These are phyloP conservation scores for Palythoa heliodiscus DNA, from an alignment of 92 coral and sea anemone genomes.

Conservation along the genomic window DNA sequence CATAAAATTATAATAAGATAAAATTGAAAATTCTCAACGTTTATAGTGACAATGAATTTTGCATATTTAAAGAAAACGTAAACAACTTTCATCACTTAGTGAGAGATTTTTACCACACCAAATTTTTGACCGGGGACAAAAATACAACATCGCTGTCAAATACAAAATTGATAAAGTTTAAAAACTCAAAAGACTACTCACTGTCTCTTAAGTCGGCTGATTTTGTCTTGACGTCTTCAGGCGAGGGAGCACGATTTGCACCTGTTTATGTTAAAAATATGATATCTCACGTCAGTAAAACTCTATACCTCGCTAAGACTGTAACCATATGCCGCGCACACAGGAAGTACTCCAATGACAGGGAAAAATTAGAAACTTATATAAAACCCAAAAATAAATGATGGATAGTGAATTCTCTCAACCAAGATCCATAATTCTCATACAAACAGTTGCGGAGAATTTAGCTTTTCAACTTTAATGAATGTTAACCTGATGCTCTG, in stretches of 20 bases:
- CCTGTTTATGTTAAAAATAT: slow-evolving; percentile 2
- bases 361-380: neutral
- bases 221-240: slow-evolving; percentile 33
- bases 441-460: neutral
- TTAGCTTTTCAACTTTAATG: neutral
- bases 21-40: no score
- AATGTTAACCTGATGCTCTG: no score
- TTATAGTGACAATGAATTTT: no score
- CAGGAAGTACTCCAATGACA: neutral
- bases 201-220: slow-evolving; percentile 9
- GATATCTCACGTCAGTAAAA: neutral
- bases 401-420: neutral
- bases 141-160: no score
- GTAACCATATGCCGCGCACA: neutral
- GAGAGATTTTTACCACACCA: no score
- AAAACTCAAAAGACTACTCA: neutral
- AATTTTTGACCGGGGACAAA: no score
- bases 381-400: neutral
- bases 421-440: neutral
- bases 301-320: neutral
- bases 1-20: no score
- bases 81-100: no score
- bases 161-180: neutral
- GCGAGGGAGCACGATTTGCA: slow-evolving; percentile 34
- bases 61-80: no score